Evolutionary conservation across 2,888 invertebrate genomes (phyloP), one percentile per base, ranked within the genome.

Genomic region (Clostera curtula): DNA sequence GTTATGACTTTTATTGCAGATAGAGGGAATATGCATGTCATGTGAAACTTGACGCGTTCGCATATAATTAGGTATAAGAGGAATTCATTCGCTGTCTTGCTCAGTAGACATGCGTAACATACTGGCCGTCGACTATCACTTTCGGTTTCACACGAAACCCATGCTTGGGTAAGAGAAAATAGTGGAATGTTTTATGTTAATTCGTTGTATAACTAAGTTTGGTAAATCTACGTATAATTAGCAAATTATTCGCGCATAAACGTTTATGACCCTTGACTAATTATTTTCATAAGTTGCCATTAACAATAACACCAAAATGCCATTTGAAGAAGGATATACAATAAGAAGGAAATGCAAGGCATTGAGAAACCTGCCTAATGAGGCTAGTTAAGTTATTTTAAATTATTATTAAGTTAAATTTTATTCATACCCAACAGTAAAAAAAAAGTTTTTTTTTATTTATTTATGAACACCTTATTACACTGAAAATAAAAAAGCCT

Each of bases 191-290:
- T 27, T 27, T 19, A 29, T 20, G 12, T 22, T 11, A 13, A 16
- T 15, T 21, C 8, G 15, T 31, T 34, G 20, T 24, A 16, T 24
- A 32, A 34, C 12, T 15, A 5, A 7, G 6, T 15, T 23, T 15
- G 9, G 20, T 3, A 12, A 34, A 49, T 42, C 25, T 43, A 38
- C 31, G 24, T 29, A 24, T 43, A 43, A 43, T 47, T 37, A 49
- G 26, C 27, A 35, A 49, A 36, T 40, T 40, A 27, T 38, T 42
- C 40, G 37, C 40, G 40, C 35, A 40, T 36, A 45, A 48, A 51
- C 40, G 31, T 51, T 51, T 42, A 49, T 49, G 45, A 44, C 33
- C 52, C 40, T 22, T 36, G 24, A 31, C 45, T 36, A 40, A 48
- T 49, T 45, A 22, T 16, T 34, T 25, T 24, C 12, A 12, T 22